Evolutionary conservation across 2,888 invertebrate species (phyloP), one percentile per base, ranked within the genome.

Genomic region (Acanthococcus lagerstroemiae): DNA sequence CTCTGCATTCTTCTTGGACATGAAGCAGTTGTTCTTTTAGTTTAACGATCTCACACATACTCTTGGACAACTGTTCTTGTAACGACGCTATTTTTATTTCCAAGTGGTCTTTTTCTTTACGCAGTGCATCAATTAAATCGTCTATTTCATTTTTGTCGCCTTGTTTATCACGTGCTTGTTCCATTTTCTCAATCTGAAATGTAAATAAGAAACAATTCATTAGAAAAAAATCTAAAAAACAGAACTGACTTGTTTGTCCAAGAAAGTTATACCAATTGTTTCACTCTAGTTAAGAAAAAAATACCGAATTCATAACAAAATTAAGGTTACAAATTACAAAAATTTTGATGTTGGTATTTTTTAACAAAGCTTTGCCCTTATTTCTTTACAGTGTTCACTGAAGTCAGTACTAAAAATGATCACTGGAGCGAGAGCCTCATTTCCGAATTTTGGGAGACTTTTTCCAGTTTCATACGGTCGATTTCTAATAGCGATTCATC

Each of bases 131-230:
- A 58, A 89, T 74, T 15, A 88, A 75, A 72, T 86, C 85, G 69
- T 87, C 86, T 50, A 87, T 75, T 73, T 88, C 87, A 46, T 85
- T 83, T 72, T 85, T 85, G 70, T 83, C 85, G 68, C 83, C 83
- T 27, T 85, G 77, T 65, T 70, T 70, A n/a, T 82, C 79, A 67
- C 84, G 76, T 68, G 84, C 83, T 69, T 83, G 82, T 70, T 87
- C 86, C 66, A 88, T 75, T 73, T 89, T 87, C 54, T 80, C 80
- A 68, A 88, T 86, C 78, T 80, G 25, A 68, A n/a, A n/a, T n/a
- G n/a, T n/a, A 55, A 46, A 4, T 27, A 6, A 4, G 3, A n/a
- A 52, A 22, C 15, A 17, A 46, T 19, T 4, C 46, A n/a, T 12
- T 15, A 55, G 19, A 15, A 45, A 19, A 45, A 45, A 45, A 9